A percentile compares a stretch with the other conserved stretches of the same genome.
Conservation (phyloP, 2,797 vertebrate species). For the Premnoplex brunnescens region DNA sequence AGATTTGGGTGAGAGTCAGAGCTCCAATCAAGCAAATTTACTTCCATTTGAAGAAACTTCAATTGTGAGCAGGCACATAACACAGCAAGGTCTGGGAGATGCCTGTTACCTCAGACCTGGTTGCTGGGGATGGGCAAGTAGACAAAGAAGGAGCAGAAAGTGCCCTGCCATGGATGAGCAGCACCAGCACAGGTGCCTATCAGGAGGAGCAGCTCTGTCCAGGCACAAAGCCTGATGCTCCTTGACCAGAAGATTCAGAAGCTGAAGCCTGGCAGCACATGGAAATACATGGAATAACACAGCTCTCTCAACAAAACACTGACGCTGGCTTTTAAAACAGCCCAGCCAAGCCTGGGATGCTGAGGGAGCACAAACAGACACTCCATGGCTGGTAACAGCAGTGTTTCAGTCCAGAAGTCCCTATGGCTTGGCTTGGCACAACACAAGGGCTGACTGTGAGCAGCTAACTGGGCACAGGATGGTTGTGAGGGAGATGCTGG, state of each 20-base stretch:
- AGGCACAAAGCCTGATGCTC: not conserved
- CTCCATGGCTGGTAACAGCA: not conserved
- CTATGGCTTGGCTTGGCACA: not conserved
- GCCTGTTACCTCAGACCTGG: not conserved
- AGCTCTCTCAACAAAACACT: not conserved
- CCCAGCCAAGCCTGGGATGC: not conserved
- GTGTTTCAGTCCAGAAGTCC: fast-evolving
- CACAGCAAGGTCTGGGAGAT: not conserved
- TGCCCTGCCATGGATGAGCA: not conserved
- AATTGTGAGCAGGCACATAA: not conserved
- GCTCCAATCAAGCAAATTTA: not conserved
- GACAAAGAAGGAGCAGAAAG: not conserved
- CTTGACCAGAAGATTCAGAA: not conserved
- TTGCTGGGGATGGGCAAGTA: not conserved
- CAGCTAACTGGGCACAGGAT: not conserved
- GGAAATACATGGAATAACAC: not conserved
- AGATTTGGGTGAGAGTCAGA: not conserved
- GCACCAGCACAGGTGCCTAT: too few relatives aligned
- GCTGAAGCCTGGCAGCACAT: not conserved
- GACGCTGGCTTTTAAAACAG: not conserved
- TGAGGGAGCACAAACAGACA: not conserved
- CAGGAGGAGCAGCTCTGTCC: not conserved
- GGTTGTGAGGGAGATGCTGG: not conserved
- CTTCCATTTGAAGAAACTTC: not conserved
- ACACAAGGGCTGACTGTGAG: not conserved